Conservation (phyloP, 2,888 invertebrate species). For the Hydropsyche betteni region DNA sequence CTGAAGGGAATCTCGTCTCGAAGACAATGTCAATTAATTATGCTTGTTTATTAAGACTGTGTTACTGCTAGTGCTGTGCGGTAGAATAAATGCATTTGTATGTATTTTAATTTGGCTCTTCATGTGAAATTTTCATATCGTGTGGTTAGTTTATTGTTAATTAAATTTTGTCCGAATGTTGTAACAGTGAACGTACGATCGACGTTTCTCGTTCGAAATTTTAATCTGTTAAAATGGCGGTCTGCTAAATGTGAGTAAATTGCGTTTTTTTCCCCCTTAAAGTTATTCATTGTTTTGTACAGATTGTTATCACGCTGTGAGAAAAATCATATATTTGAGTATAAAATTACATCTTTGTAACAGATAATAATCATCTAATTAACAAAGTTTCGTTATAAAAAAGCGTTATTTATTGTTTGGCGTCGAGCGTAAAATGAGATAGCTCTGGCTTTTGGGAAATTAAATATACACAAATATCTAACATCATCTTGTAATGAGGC, state of each 20-base stretch:
- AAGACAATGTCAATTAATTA: slow-evolving; percentile 32
- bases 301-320: slow-evolving; percentile 13
- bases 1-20: neutral
- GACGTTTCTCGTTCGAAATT: no score
- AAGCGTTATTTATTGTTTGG: slow-evolving; percentile 18
- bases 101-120: neutral
- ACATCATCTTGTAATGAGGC: slow-evolving; percentile 7
- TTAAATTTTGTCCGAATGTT: no score
- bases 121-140: neutral
- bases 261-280: neutral
- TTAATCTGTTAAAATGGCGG: no score
- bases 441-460: neutral
- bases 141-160: no score
- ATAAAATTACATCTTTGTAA: slow-evolving; percentile 27
- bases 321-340: slow-evolving; percentile 5
- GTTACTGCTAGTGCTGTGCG: neutral
- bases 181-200: no score
- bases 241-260: no score
- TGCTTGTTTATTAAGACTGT: slow-evolving; percentile 1
- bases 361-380: slow-evolving; percentile 24
- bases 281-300: slow-evolving; percentile 14
- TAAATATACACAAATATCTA: slow-evolving; percentile 15
- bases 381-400: slow-evolving; percentile 9
- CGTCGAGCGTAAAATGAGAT: slow-evolving; percentile 26
- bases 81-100: neutral